Evolutionary conservation across 2,888 invertebrate genomes (phyloP).

Genomic region (Agelastica alni): DNA sequence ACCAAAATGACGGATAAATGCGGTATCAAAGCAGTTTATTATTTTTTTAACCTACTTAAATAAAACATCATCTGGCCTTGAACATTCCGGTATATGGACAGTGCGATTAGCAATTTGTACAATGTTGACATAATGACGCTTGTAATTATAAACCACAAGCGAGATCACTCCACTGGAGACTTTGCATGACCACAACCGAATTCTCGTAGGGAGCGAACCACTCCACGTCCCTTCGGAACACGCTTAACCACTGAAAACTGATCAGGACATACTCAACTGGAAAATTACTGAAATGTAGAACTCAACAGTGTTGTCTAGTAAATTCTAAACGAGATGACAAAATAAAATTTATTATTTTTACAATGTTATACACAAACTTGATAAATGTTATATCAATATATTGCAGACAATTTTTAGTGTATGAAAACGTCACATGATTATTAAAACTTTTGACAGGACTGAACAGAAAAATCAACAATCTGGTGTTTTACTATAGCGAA

Average conservation of each 20-base stretch:
- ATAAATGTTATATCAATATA: too few species aligned
- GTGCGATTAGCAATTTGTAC: conserved; percentile 31
- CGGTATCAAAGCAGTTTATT: too few species aligned
- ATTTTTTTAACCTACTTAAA: too few species aligned
- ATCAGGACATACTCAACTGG: conserved; percentile 34
- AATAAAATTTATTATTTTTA: too few species aligned
- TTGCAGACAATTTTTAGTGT: too few species aligned
- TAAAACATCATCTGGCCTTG: too few species aligned
- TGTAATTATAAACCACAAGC: conserved; percentile 36
- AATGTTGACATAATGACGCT: conserved; percentile 41
- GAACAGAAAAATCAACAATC: too few species aligned
- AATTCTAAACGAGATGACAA: not conserved
- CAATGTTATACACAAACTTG: too few species aligned
- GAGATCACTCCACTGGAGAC: conserved; percentile 33
- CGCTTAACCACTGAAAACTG: conserved; percentile 25
- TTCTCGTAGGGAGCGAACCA: conserved; percentile 36
- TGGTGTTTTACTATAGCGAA: too few species aligned
- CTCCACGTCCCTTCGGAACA: conserved; percentile 25
- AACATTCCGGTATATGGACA: not conserved
- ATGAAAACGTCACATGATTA: too few species aligned
- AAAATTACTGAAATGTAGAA: conserved; percentile 32
- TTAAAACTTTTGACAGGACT: too few species aligned
- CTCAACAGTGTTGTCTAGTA: not conserved
- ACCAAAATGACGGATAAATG: too few species aligned
- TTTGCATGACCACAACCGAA: conserved; percentile 26